Base-by-base conservation (phyloP, 2,797 vertebrate genomes). In the Ara ararauna region DNA sequence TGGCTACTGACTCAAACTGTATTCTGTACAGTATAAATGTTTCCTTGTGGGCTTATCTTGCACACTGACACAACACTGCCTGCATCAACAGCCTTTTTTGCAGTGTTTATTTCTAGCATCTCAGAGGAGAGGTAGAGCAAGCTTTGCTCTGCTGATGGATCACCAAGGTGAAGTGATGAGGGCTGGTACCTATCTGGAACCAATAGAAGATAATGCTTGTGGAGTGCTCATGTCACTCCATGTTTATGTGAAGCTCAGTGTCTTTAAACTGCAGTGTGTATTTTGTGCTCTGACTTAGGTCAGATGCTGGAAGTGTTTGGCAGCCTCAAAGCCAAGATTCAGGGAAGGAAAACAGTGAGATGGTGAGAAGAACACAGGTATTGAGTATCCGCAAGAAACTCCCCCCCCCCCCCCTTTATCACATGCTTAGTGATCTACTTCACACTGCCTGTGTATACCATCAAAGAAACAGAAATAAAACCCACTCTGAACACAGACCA, bases 341-440 rank as follows among this genome's bases (percentile, higher is more conserved):
- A 56, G 48, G 53, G 32, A 40, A 80, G 26, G 14, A 18, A 80
- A 80, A 30, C 15, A 22, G 40, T 10, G 47, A 24, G 20, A 50
- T 13, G 23, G 44, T 38, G 44, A 78, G 61, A 56, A 75, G 8
- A 74, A 20, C 21, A 54, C 17, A 45, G 15, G 17, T 38, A 58
- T 6, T 36, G 58, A 53, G 4, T 30, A 51, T 20, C 30, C 27
- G 8, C 7, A 36, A 24, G 3, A n/a, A 38, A 48, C 12, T 5
- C 1, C 26, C 18, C 1, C 1, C 21, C 44, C n/a, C n/a, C n/a
- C n/a, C n/a, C n/a, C n/a, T n/a, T 67, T 11, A 10, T 48, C 20
- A 36, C 23, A n/a, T 47, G 11, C 47, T 78, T n/a, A 9, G 56
- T 74, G n/a, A 34, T 87, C 26, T 48, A 32, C 7, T 68, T 90